Evolutionary conservation across 2,797 vertebrate genomes (phyloP).

Genomic region (Bradypus variegatus): DNA sequence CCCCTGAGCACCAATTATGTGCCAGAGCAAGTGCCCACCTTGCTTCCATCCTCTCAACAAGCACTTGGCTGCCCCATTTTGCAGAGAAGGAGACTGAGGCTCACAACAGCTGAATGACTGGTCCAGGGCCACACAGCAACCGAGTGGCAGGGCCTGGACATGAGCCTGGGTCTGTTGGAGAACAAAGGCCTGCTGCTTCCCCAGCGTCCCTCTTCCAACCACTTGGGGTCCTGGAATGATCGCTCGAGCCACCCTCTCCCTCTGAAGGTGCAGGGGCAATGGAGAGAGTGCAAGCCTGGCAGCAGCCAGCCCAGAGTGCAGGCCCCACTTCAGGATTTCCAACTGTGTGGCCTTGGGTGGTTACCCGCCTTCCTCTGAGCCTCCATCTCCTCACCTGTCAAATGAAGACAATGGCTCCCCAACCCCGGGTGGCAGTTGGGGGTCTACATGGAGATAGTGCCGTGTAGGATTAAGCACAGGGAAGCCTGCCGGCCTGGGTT

Average conservation of each 20-base stretch:
- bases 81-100: neutral
- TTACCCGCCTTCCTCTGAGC: neutral
- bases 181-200: neutral
- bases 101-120: neutral
- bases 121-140: neutral
- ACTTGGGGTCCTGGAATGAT: neutral
- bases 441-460: accelerated
- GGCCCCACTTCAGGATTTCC: neutral
- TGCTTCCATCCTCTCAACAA: neutral
- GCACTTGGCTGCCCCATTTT: neutral
- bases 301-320: neutral
- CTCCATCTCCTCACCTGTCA: neutral
- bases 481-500: neutral
- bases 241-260: neutral
- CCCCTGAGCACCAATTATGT: neutral
- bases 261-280: neutral
- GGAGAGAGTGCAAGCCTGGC: neutral
- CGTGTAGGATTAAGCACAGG: neutral
- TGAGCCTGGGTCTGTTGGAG: neutral
- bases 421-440: accelerated
- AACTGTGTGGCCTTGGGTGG: neutral
- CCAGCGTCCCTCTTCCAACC: neutral
- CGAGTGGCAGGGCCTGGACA: neutral
- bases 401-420: neutral
- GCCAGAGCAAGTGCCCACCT: neutral